Evolutionary conservation across 2,797 vertebrate genomes (phyloP).

Genomic region (Anabas testudineus): DNA sequence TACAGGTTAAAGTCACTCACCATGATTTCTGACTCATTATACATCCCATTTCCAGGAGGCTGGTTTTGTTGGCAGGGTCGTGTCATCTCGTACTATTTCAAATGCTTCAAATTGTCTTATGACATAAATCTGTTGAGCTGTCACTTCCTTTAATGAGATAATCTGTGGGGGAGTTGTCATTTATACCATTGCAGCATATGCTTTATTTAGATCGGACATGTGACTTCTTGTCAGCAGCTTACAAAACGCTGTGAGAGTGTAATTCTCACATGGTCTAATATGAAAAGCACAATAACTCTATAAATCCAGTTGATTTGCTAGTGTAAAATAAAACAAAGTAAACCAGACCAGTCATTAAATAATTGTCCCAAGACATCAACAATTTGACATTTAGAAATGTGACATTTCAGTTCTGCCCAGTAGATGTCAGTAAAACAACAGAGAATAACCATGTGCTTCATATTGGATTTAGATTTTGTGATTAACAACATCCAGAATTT

Average conservation of each 20-base stretch:
- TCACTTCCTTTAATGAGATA: constrained; percentile 22
- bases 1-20: background rate
- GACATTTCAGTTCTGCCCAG: constrained; percentile 29
- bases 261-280: background rate
- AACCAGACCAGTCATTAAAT: background rate
- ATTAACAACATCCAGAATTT: background rate
- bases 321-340: background rate
- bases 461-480: background rate
- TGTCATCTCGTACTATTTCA: constrained; percentile 15
- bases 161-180: constrained; percentile 1
- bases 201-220: constrained; percentile 25
- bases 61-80: constrained; percentile 5
- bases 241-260: too few relatives aligned
- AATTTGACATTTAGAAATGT: too few relatives aligned
- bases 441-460: background rate
- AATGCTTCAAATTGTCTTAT: constrained; percentile 23
- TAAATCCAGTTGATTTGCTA: too few relatives aligned
- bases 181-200: constrained; percentile 12
- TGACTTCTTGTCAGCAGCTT: constrained; percentile 3
- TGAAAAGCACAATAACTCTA: too few relatives aligned
- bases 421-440: constrained; percentile 57
- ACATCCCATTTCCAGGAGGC: constrained; percentile 10
- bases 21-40: constrained; percentile 11
- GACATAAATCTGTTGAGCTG: constrained; percentile 11
- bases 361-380: background rate